Evolutionary conservation across 2,797 vertebrate species (phyloP).

Genomic region (Glyptemys insculpta): DNA sequence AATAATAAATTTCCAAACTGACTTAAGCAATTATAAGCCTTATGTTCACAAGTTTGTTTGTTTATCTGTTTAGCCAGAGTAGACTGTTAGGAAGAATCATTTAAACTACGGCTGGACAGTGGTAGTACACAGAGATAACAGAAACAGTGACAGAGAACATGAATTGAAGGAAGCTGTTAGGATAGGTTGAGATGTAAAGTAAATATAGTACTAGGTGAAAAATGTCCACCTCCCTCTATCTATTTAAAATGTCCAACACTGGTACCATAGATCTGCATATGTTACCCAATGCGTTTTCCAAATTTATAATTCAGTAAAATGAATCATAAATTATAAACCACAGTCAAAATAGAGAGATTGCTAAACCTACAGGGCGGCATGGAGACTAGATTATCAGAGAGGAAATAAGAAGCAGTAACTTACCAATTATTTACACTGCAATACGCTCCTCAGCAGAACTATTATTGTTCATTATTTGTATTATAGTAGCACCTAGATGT

Average conservation of each 20-base stretch:
- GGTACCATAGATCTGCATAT: background rate
- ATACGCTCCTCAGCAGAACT: background rate
- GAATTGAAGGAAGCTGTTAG: background rate
- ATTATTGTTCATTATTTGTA: background rate
- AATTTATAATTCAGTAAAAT: background rate
- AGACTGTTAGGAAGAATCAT: background rate
- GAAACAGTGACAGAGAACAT: background rate
- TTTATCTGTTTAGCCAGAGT: background rate
- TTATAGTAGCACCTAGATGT: background rate
- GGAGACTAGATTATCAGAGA: background rate
- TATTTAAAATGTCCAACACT: background rate
- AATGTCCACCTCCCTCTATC: background rate
- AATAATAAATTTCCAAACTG: background rate
- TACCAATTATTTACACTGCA: background rate
- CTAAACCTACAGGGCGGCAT: background rate
- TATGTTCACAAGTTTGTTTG: background rate
- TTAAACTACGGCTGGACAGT: background rate
- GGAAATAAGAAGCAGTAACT: background rate
- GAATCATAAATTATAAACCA: background rate
- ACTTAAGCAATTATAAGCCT: background rate
- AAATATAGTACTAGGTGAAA: background rate
- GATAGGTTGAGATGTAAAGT: background rate
- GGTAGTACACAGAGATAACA: background rate
- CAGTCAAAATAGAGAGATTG: background rate
- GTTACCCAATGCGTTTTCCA: conserved; percentile 18